These are phyloP conservation scores for Ispidina lecontei DNA, from an alignment of 2,797 vertebrate genomes.

Conservation along the genomic window DNA sequence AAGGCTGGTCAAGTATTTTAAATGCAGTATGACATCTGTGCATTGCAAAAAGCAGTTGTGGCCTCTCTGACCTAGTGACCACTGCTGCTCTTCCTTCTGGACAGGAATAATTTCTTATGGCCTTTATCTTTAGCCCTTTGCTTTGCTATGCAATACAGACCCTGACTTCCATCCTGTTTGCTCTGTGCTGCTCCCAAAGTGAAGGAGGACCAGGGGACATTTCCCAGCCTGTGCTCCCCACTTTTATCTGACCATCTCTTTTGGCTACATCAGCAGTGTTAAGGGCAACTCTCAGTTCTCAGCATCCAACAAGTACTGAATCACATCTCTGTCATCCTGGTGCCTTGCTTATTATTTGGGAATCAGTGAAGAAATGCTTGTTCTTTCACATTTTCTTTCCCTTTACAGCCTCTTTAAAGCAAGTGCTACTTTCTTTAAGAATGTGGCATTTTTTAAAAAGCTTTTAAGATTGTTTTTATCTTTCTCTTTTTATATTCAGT, in stretches of 20 bases:
- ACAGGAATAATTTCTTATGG: not conserved
- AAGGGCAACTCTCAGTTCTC: not conserved
- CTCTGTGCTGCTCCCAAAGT: not conserved
- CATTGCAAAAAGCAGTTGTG: not conserved
- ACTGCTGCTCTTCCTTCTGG: not conserved
- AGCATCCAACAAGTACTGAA: not conserved
- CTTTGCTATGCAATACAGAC: not conserved
- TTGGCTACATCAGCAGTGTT: not conserved
- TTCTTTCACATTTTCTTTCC: not conserved
- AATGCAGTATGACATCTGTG: not conserved
- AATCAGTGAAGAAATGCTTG: not conserved
- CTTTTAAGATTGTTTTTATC: constrained; percentile 30
- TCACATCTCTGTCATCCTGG: rapidly evolving
- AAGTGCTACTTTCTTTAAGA: not conserved
- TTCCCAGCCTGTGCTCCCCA: not conserved
- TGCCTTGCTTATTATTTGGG: not conserved
- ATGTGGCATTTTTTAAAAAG: not conserved
- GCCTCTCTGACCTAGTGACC: not conserved
- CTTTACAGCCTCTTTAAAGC: not conserved
- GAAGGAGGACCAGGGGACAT: not conserved
- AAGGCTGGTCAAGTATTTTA: not conserved
- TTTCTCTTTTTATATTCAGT: not conserved
- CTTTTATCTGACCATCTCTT: not conserved
- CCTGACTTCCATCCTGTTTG: not conserved
- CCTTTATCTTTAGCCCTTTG: not conserved